Base-by-base conservation (phyloP, 37 sponge, comb jelly and placozoan species). In the Axinella damicornis region DNA sequence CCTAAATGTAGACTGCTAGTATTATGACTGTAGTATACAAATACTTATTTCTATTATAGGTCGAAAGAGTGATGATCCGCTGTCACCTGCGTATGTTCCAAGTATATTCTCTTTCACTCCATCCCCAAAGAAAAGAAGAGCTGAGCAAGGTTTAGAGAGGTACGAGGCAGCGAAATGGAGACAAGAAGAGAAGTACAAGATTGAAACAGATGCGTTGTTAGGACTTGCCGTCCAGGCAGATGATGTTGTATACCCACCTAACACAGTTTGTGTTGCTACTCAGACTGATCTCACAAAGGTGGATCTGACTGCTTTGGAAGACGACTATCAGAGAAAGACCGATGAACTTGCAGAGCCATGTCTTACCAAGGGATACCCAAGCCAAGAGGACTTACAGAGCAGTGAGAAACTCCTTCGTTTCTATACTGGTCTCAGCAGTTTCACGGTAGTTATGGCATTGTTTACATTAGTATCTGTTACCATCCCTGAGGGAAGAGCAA, bases 71-170 rank as follows among this genome's bases (percentile, higher is more conserved):
- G 84, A 83, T 62, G 77, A 83, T 59, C 83, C 83, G 5, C 33
- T 83, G 57, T 83, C 83, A 33, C 83, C 83, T 36, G 73, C 83
- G 2, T 83, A 73, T 60, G 74, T 83, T 34, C 83, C 73, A 15
- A 60, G 41, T 40, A 27, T 71, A 21, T 83, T 83, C 36, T 57
- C 83, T 36, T 83, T 73, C 34, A 73, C 74, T 39, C 31, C 73
- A 24, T 18, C 74, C 5, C 65, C 40, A 6, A 62, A 73, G 32
- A 83, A 61, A 58, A 55, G 53, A 33, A 20, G 12, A 14, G 65
- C 74, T 41, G 53, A 72, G 6, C 40, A 73, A 46, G 34, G 63
- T 40, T 9, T 83, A 33, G 37, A 38, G 76, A 24, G 39, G 5
- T 85, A 65, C 69, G 4, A 66, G 36, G 20, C 62, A 16, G 17